Conservation (phyloP, 2,797 vertebrate species). For the Muscicapa striata region DNA sequence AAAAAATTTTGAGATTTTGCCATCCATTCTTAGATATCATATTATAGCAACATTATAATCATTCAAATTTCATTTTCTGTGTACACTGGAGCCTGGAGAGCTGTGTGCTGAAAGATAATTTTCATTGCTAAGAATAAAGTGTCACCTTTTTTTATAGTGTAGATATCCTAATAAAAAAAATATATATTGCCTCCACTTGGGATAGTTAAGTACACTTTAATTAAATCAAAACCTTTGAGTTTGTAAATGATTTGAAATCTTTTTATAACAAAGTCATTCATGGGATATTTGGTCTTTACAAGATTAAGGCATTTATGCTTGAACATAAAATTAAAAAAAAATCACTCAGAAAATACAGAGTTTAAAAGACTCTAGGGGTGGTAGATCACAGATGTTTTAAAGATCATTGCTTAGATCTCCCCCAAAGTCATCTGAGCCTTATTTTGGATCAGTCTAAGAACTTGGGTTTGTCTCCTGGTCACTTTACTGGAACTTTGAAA, state of each 20-base stretch:
- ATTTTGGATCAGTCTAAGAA: background rate
- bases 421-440: background rate
- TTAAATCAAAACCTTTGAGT: background rate
- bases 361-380: background rate
- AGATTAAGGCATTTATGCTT: background rate
- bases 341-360: background rate
- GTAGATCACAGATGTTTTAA: background rate
- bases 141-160: background rate
- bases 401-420: background rate
- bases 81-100: background rate
- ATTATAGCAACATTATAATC: background rate
- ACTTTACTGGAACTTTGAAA: background rate
- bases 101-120: background rate
- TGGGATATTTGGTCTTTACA: background rate
- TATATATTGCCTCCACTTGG: background rate
- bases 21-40: background rate
- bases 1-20: background rate
- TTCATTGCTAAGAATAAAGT: background rate
- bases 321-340: background rate
- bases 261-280: background rate
- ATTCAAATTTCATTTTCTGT: background rate
- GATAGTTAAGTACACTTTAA: background rate
- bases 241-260: background rate
- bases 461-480: accelerated
- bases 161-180: background rate